Evolutionary conservation across 2,797 vertebrate species (phyloP).

Genomic region (Selene dorsalis): DNA sequence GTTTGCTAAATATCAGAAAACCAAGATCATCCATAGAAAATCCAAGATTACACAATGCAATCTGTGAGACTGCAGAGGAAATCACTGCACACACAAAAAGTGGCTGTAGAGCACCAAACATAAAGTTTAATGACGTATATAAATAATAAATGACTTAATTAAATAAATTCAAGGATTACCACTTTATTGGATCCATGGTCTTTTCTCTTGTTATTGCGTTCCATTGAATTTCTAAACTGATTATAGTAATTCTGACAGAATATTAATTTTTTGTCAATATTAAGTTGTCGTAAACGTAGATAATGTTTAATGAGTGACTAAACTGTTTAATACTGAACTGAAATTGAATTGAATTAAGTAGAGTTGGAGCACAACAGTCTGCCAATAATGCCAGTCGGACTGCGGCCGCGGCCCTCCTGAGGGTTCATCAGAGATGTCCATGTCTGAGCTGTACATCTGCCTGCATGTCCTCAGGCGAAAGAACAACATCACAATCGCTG

Average conservation of each 20-base stretch:
- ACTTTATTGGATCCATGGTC: neutral
- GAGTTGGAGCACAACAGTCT: conserved; percentile 7
- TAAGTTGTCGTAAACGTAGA: neutral
- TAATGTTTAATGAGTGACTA: neutral
- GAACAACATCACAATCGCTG: conserved; percentile 33
- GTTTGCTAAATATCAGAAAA: neutral
- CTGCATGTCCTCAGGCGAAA: conserved; percentile 25
- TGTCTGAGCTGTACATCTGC: conserved; percentile 13
- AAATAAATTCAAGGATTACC: conserved; percentile 6
- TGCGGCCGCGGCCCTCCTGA: conserved; percentile 5
- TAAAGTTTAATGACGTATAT: neutral
- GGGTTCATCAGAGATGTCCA: conserved; percentile 18
- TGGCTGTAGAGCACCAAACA: neutral
- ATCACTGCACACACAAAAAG: neutral
- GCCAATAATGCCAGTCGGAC: conserved; percentile 27
- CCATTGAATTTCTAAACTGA: neutral
- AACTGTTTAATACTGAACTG: conserved; percentile 2
- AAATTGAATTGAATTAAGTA: conserved; percentile 2
- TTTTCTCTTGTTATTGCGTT: conserved; percentile 4
- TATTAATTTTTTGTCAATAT: conserved; percentile 8
- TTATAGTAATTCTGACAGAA: neutral
- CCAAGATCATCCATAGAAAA: neutral
- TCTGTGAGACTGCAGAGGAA: neutral
- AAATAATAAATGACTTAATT: conserved; percentile 10
- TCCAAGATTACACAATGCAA: neutral